Conservation (phyloP, 2,888 invertebrate species). For the Athripsodes cinereus region DNA sequence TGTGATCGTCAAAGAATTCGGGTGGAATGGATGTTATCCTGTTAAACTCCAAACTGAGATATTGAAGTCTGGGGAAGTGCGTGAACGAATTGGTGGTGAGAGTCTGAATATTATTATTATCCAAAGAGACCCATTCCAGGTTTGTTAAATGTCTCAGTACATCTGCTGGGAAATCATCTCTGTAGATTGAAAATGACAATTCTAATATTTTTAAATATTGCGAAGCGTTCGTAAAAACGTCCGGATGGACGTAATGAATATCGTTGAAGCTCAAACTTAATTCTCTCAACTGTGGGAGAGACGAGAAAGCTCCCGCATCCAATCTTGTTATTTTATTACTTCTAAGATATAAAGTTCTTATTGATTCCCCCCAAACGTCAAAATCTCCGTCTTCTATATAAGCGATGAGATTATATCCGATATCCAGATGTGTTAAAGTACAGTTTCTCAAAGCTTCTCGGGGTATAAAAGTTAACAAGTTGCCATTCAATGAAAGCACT, state of each 20-base stretch:
- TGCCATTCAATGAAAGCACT: conserved; percentile 75
- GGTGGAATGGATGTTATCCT: conserved; percentile 64
- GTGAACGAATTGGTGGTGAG: conserved; percentile 67
- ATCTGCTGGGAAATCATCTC: conserved; percentile 71
- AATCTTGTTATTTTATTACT: conserved; percentile 78
- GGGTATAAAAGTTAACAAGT: conserved; percentile 70
- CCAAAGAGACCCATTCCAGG: conserved; percentile 77
- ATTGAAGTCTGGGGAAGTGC: conserved; percentile 63
- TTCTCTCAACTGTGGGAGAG: conserved; percentile 72
- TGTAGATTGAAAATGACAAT: conserved; percentile 77
- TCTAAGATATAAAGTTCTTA: conserved; percentile 74
- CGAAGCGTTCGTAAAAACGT: conserved; percentile 73
- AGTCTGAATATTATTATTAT: conserved; percentile 79
- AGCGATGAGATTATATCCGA: conserved; percentile 81
- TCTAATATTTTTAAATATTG: conserved; percentile 75
- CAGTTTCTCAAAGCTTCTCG: conserved; percentile 61
- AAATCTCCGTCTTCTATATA: conserved; percentile 74
- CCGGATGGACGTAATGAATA: conserved; percentile 72
- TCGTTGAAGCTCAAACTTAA: conserved; percentile 89
- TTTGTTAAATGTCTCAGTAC: conserved; percentile 67
- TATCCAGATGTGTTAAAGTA: conserved; percentile 75
- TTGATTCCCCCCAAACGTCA: conserved; percentile 67
- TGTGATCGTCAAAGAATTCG: conserved; percentile 60
- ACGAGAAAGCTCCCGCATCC: conserved; percentile 64
- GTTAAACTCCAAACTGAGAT: conserved; percentile 83